Conservation (phyloP, 2,797 vertebrate genomes). For the Hylomyscus alleni region DNA sequence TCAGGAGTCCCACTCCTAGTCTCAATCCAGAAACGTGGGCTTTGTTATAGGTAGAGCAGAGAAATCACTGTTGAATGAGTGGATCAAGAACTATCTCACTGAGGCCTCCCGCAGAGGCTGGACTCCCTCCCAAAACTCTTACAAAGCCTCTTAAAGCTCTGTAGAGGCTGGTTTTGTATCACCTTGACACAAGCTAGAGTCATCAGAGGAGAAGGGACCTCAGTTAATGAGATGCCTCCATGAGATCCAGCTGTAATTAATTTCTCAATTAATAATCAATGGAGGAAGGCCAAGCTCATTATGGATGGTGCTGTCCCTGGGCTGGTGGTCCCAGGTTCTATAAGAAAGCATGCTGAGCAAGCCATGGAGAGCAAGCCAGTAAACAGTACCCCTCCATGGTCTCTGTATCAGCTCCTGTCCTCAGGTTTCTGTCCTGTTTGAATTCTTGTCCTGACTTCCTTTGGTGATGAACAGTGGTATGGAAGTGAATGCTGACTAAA, state of each 20-base stretch:
- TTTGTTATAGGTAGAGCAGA: background rate
- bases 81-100: background rate
- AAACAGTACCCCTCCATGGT: background rate
- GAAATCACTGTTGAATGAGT: background rate
- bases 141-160: background rate
- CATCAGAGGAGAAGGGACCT: background rate
- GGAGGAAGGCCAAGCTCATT: background rate
- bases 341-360: background rate
- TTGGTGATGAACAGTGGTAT: background rate
- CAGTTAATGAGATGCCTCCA: background rate
- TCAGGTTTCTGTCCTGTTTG: background rate
- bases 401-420: background rate
- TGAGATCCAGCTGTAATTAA: background rate
- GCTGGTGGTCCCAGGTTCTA: background rate
- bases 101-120: background rate
- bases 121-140: conserved; percentile 5
- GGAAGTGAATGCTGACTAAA: background rate
- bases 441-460: background rate
- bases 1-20: background rate
- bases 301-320: background rate
- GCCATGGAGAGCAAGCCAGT: background rate
- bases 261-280: background rate
- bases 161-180: background rate
- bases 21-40: background rate
- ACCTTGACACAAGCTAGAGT: background rate